Percentiles rank a stretch among this genome's conserved stretches.
Evolutionary conservation across 2,113 vertebrate species (phyloP).

Genomic region (Brachyhypopomus gauderio): DNA sequence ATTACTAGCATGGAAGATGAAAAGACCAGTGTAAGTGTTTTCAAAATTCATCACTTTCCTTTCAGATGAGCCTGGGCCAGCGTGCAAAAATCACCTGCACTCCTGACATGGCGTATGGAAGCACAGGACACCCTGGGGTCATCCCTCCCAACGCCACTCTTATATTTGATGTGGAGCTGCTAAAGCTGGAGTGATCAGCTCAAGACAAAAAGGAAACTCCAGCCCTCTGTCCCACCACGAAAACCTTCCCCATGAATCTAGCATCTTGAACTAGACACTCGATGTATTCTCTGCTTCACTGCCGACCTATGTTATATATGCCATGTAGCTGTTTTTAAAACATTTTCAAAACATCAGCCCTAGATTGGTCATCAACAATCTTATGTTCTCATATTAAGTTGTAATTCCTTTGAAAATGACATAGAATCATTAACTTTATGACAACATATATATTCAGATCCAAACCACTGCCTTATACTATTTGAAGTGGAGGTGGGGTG

Average conservation of each 20-base stretch:
- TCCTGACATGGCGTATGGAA: constrained; percentile 95
- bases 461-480: constrained; percentile 87
- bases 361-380: constrained; percentile 60
- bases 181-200: constrained; percentile 88
- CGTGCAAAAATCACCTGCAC: constrained; percentile 97
- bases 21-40: too few relatives aligned
- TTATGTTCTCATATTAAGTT: constrained; percentile 68
- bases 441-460: constrained; percentile 58
- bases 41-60: background rate
- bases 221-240: constrained; percentile 58
- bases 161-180: constrained; percentile 97
- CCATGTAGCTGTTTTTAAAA: constrained; percentile 59
- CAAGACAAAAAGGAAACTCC: constrained; percentile 56
- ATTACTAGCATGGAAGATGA: background rate
- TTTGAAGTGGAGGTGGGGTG: constrained; percentile 76
- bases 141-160: constrained; percentile 97
- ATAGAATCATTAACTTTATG: constrained; percentile 53
- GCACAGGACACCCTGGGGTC: constrained; percentile 94
- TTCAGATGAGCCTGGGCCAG: constrained; percentile 97
- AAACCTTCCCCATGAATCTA: constrained; percentile 54
- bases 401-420: constrained; percentile 78
- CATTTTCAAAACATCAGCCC: constrained; percentile 37
- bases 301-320: constrained; percentile 61
- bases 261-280: constrained; percentile 62
- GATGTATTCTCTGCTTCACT: constrained; percentile 64